Conservation (phyloP, 1,140 invertebrate species). For the Pogonomyrmex barbatus region DNA sequence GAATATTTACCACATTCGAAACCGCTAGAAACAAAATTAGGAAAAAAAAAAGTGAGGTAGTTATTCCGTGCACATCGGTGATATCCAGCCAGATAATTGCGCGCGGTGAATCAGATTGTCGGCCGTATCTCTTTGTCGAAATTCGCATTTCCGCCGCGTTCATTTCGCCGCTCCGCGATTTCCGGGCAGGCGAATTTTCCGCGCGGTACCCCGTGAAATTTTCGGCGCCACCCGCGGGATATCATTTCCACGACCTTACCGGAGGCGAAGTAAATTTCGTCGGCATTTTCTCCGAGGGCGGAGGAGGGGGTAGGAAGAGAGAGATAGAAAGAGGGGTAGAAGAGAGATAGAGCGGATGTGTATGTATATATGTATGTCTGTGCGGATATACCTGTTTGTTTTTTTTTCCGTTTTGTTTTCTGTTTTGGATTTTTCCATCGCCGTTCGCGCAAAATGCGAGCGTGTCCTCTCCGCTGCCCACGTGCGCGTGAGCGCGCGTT, state of each 20-base stretch:
- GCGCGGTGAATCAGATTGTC: conserved; percentile 45
- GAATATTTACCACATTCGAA: conserved; percentile 1
- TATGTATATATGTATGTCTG: neutral
- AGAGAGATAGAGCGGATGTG: neutral
- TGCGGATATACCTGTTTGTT: neutral
- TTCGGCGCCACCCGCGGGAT: conserved; percentile 49
- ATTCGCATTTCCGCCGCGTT: conserved; percentile 37
- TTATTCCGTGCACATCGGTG: conserved; percentile 29
- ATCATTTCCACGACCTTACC: conserved; percentile 59
- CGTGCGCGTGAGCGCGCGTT: conserved; percentile 59
- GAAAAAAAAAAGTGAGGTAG: conserved; percentile 2
- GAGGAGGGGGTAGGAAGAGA: neutral
- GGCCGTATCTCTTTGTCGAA: conserved; percentile 21
- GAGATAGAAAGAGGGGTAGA: no score
- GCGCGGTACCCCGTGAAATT: conserved; percentile 58
- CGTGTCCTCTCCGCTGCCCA: conserved; percentile 21
- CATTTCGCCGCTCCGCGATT: conserved; percentile 17
- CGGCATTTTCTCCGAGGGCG: conserved; percentile 44
- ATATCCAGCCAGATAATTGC: conserved; percentile 53
- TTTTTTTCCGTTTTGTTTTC: conserved; percentile 27
- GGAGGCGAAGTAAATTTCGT: conserved; percentile 54
- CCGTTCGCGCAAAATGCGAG: conserved; percentile 15
- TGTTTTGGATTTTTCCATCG: conserved; percentile 44
- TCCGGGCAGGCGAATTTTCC: conserved; percentile 40
- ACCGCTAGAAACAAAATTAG: conserved; percentile 37